Evolutionary conservation across 2,797 vertebrate species (phyloP), one percentile per base, ranked within the genome.

Genomic region (Molossus alvarezi): DNA sequence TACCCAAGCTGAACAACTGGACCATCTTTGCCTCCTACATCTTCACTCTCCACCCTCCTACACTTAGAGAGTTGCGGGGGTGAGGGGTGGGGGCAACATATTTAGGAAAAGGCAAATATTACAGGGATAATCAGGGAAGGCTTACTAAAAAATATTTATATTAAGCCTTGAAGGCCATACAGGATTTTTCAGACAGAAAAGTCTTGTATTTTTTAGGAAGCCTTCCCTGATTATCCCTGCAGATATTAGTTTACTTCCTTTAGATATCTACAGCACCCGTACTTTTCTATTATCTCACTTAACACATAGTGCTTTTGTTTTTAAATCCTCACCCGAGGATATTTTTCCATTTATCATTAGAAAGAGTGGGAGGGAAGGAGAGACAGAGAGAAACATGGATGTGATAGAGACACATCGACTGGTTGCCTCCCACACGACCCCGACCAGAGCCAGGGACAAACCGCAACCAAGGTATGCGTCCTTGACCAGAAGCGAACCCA

Each of bases 211-310:
- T 91, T 90, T 82, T 41, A 84, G 69, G 87, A 89, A 83, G 45
- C 6, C 5, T 71, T 89, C 23, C 72, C 45, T 94, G 48, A 92
- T 73, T 48, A 82, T 77, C 17, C 21, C 37, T 84, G 27, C 3
- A 96, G 64, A 92, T 75, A 73, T 0, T 37, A 33, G 76, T 15
- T 84, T 88, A 55, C 67, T 77, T 87, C 69, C 29, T 33, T 64
- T 82, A 69, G 20, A 85, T 48, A 64, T 65, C 48, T n/a, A 88
- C 5, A 51, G 41, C 8, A 80, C 79, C 27, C 25, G 53, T 82
- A 79, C 21, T 72, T 95, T 72, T 95, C 41, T 79, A 5, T 84
- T 86, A 62, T 60, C 55, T 90, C 76, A 95, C 55, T 90, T 73
- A 79, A 77, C 20, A 77, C 14, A 87, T 10, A 72, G 4, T 65